Evolutionary conservation across 1,140 invertebrate genomes (phyloP).

Genomic region (Atta colombica): DNA sequence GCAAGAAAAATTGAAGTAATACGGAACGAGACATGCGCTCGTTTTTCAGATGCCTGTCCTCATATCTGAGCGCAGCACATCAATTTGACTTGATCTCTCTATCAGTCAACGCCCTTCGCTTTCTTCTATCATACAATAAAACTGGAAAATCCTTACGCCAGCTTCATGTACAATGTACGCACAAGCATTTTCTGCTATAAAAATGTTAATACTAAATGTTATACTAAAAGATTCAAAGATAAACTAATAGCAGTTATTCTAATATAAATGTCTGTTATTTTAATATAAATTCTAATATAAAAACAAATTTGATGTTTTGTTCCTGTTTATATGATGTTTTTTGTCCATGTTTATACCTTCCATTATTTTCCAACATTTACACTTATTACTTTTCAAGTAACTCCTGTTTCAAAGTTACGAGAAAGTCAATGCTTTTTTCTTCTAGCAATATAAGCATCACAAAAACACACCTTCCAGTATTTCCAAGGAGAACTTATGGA

Average conservation of each 20-base stretch:
- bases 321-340: neutral
- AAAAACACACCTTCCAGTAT: slow-evolving; percentile 52
- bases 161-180: slow-evolving; percentile 36
- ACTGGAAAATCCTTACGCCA: slow-evolving; percentile 44
- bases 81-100: slow-evolving; percentile 75
- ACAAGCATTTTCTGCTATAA: slow-evolving; percentile 25
- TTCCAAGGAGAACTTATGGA: slow-evolving; percentile 55
- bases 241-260: neutral
- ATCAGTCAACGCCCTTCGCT: slow-evolving; percentile 70
- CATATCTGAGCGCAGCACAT: slow-evolving; percentile 61
- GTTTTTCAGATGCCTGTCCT: slow-evolving; percentile 71
- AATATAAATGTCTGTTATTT: neutral
- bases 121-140: slow-evolving; percentile 52
- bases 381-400: slow-evolving; percentile 70
- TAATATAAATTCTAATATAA: neutral
- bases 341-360: neutral
- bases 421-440: slow-evolving; percentile 70
- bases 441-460: slow-evolving; percentile 36
- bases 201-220: neutral
- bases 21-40: slow-evolving; percentile 68
- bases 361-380: neutral
- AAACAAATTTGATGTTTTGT: neutral
- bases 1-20: slow-evolving; percentile 74
- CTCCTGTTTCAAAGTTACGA: slow-evolving; percentile 57
- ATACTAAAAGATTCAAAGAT: neutral